Conservation (phyloP, 2,888 invertebrate species). For the Doris montereyensis region DNA sequence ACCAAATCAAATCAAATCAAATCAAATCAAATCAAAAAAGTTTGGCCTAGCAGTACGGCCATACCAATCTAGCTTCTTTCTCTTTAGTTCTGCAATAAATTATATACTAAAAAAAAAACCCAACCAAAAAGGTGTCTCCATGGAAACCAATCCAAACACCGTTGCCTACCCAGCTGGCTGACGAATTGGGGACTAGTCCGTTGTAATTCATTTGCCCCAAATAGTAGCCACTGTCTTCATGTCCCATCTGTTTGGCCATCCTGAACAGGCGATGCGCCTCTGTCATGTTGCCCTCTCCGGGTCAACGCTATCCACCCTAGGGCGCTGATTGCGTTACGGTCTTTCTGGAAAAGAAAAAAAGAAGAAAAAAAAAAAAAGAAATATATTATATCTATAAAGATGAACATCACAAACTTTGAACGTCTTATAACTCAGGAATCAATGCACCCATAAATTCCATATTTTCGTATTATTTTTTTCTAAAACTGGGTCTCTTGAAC, state of each 20-base stretch:
- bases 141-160: no score
- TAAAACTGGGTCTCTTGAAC: no score
- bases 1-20: no score
- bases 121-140: neutral
- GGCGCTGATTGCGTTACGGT: conserved; percentile 65
- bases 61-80: no score
- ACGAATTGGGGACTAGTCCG: conserved; percentile 58
- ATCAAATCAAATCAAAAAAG: no score
- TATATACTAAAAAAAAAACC: neutral
- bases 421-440: no score
- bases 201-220: conserved; percentile 65
- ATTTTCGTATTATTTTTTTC: no score
- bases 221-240: conserved; percentile 67
- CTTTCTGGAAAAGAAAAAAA: conserved; percentile 53
- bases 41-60: no score
- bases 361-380: neutral
- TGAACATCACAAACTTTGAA: no score
- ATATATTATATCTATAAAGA: neutral
- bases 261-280: conserved; percentile 63
- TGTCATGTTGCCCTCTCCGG: conserved; percentile 57
- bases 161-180: conserved; percentile 55
- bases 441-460: no score
- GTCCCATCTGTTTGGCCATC: conserved; percentile 55
- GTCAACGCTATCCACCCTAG: conserved; percentile 70
- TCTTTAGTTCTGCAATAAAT: no score